Percentiles rank a stretch among this genome's conserved stretches.
phyloP scores from a whole-genome alignment of 2,113 vertebrate species.

The Speoplatyrhinus poulsoni region DNA sequence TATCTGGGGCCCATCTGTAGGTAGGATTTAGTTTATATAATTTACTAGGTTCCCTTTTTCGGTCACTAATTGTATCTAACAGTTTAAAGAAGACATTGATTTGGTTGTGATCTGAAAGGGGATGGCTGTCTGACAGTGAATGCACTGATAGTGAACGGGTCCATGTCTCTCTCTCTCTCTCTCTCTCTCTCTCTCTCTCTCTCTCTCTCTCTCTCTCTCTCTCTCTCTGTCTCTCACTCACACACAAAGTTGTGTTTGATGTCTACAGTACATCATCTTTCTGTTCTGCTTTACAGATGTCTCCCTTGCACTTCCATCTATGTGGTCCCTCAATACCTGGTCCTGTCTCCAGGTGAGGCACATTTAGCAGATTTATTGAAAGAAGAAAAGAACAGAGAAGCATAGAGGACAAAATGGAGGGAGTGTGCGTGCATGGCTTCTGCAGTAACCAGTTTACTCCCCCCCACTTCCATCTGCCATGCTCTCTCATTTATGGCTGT shows the following conservation, averaged over 20 bases:
- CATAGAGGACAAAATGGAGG: constrained; percentile 8
- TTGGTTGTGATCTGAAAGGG: no score
- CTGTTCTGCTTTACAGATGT: not conserved
- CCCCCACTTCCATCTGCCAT: constrained; percentile 39
- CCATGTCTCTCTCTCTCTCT: no score
- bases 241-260: not conserved
- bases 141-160: no score
- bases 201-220: constrained; percentile 3
- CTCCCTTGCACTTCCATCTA: not conserved
- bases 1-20: no score
- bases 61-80: no score
- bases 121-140: no score
- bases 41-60: no score
- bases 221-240: not conserved
- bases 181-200: no score
- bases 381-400: constrained; percentile 14
- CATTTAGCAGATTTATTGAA: constrained; percentile 55
- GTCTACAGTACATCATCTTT: not conserved
- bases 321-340: not conserved
- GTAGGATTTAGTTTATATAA: no score
- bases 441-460: constrained; percentile 38
- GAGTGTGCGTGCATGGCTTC: constrained; percentile 42
- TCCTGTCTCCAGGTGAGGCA: constrained; percentile 18
- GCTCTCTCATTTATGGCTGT: constrained; percentile 48
- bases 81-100: no score